A percentile compares a stretch with the other conserved stretches of the same genome.
These are phyloP conservation scores for Saturnia pavonia DNA, from an alignment of 2,888 invertebrate species.

Conservation along the genomic window DNA sequence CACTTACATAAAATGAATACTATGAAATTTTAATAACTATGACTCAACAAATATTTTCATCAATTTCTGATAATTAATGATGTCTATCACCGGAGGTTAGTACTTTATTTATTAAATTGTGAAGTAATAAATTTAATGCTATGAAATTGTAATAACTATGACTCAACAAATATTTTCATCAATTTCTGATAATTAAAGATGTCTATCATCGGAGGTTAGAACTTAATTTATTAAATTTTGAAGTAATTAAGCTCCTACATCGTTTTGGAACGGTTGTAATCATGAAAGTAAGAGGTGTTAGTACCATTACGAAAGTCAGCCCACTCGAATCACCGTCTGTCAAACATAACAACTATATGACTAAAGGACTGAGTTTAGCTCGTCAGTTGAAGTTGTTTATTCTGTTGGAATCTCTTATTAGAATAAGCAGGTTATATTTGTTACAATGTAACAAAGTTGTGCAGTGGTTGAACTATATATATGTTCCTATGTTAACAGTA, in stretches of 20 bases:
- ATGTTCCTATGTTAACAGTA: conserved; percentile 28
- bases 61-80: too few relatives aligned
- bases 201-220: conserved; percentile 25
- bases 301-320: conserved; percentile 43
- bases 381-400: conserved; percentile 40
- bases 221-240: conserved; percentile 2
- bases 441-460: conserved; percentile 36
- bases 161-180: conserved; percentile 18
- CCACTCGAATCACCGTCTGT: conserved; percentile 32
- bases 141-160: background rate
- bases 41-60: too few relatives aligned
- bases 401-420: conserved; percentile 38
- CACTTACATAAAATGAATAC: conserved; percentile 3
- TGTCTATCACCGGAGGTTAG: too few relatives aligned
- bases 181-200: conserved; percentile 30
- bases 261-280: background rate
- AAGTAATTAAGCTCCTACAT: conserved; percentile 6
- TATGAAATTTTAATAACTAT: conserved; percentile 1
- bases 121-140: background rate
- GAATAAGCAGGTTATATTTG: conserved; percentile 48
- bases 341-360: conserved; percentile 36
- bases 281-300: conserved; percentile 31
- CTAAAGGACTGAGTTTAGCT: conserved; percentile 27
- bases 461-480: conserved; percentile 31
- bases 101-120: too few relatives aligned